A percentile compares a stretch with the other conserved stretches of the same genome.
Evolutionary conservation across 2,797 vertebrate species (phyloP).

Genomic region (Mormyrus proboscirostris): DNA sequence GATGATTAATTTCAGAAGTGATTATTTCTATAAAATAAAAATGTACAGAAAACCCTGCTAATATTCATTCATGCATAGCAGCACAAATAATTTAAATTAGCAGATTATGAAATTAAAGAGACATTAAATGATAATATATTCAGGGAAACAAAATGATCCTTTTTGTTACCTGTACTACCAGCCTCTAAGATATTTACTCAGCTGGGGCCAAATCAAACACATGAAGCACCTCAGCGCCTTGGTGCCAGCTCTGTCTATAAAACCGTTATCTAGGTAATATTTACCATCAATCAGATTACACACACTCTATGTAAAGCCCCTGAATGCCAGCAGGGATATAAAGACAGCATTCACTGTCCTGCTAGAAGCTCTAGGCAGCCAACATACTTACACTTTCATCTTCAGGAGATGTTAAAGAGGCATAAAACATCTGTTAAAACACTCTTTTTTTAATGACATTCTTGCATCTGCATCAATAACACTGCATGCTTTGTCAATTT

Average conservation of each 20-base stretch:
- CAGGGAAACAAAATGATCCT: neutral
- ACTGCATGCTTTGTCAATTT: neutral
- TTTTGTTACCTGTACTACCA: conserved; percentile 21
- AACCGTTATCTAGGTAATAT: conserved; percentile 49
- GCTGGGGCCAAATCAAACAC: conserved; percentile 55
- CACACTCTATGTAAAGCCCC: conserved; percentile 39
- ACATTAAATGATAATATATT: neutral
- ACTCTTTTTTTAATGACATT: neutral
- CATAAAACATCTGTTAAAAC: conserved; percentile 15
- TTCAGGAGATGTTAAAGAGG: conserved; percentile 13
- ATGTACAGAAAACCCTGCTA: neutral
- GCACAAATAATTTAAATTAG: neutral
- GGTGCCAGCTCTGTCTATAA: conserved; percentile 23
- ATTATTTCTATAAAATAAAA: neutral
- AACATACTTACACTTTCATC: conserved; percentile 36
- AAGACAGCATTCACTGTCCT: conserved; percentile 27
- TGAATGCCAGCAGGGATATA: conserved; percentile 30
- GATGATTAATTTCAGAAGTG: neutral
- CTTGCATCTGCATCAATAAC: neutral
- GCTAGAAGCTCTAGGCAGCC: conserved; percentile 27
- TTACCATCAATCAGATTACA: conserved; percentile 51
- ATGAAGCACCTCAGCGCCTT: conserved; percentile 56
- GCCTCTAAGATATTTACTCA: conserved; percentile 40
- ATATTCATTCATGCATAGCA: neutral
- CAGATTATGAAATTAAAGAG: neutral